These are phyloP conservation scores for Todiramphus chloris DNA, from an alignment of 2,113 vertebrate species.

Conservation along the genomic window DNA sequence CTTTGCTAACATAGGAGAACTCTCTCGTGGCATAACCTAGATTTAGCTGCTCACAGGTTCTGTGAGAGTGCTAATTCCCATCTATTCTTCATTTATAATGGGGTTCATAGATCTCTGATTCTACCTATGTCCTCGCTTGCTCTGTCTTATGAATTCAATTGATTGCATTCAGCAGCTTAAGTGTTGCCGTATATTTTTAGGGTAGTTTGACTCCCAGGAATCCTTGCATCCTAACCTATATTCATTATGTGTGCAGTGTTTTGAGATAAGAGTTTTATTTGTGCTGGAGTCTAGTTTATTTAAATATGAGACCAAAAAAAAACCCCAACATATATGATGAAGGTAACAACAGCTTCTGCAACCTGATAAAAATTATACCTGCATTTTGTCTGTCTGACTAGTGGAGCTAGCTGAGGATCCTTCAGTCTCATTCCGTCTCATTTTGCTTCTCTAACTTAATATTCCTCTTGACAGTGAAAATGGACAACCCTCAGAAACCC, in stretches of 20 bases:
- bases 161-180: not conserved
- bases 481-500: not conserved
- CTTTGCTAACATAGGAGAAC: not conserved
- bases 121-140: not conserved
- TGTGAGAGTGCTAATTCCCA: not conserved
- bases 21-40: not conserved
- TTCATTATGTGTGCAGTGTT: not conserved
- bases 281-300: not conserved
- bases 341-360: not conserved
- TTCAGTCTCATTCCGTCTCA: not conserved
- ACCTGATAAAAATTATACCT: not conserved
- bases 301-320: not conserved
- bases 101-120: not conserved
- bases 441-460: not conserved
- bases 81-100: not conserved
- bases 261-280: not conserved
- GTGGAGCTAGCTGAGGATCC: not conserved
- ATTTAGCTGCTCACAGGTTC: not conserved
- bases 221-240: not conserved
- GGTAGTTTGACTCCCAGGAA: not conserved
- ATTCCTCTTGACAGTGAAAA: not conserved
- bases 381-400: not conserved
- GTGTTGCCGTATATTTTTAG: not conserved
- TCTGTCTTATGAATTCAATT: not conserved
- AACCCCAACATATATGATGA: not conserved